These are phyloP conservation scores for Cephus pygmeus DNA, from an alignment of 2,888 invertebrate species.

Conservation along the genomic window DNA sequence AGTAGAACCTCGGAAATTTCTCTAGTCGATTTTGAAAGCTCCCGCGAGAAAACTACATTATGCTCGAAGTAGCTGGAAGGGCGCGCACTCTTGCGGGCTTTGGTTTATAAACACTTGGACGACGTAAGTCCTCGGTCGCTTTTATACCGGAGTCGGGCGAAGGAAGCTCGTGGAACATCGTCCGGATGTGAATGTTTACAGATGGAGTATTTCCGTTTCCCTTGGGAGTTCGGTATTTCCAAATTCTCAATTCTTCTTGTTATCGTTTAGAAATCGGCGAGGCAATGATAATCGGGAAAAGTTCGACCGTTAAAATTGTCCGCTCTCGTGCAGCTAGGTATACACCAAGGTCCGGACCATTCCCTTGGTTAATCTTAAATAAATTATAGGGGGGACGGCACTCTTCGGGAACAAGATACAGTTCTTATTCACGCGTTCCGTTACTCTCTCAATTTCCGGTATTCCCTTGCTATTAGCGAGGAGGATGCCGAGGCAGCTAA, in stretches of 20 bases:
- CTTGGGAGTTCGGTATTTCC: background rate
- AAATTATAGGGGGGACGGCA: background rate
- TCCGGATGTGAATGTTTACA: background rate
- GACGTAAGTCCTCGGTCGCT: background rate
- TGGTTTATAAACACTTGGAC: background rate
- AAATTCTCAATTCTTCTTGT: background rate
- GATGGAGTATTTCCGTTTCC: background rate
- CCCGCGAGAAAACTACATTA: background rate
- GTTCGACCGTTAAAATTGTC: background rate
- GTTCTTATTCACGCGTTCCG: background rate
- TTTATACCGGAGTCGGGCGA: background rate
- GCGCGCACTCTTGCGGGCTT: background rate
- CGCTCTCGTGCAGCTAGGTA: background rate
- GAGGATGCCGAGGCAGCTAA: conserved; percentile 7
- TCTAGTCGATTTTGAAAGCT: background rate
- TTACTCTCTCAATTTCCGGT: background rate
- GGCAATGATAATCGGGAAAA: background rate
- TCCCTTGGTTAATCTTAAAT: background rate
- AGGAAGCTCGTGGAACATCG: background rate
- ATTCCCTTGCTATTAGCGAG: conserved; percentile 5
- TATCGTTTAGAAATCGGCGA: background rate
- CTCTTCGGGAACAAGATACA: background rate
- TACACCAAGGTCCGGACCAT: background rate
- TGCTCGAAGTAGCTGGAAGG: background rate
- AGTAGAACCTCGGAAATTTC: background rate